Evolutionary conservation across 2,888 invertebrate species (phyloP).

Genomic region (Nomada flava): DNA sequence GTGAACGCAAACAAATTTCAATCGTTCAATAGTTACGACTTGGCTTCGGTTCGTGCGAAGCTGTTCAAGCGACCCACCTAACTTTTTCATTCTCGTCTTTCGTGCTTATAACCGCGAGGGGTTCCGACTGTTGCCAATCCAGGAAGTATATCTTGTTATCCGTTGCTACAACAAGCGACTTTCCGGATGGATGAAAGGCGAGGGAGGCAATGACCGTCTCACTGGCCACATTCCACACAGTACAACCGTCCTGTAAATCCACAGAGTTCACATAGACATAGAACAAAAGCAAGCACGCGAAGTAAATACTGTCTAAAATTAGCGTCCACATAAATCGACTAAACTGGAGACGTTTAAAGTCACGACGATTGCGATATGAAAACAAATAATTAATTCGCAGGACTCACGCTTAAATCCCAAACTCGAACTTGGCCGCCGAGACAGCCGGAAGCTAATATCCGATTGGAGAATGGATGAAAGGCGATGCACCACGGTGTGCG

Average conservation of each 20-base stretch:
- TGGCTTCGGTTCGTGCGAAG: no score
- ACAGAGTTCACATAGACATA: no score
- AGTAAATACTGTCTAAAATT: neutral
- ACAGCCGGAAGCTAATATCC: conserved; percentile 94
- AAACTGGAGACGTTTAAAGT: neutral
- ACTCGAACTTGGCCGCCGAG: conserved; percentile 95
- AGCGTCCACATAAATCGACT: neutral
- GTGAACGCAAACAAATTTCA: no score
- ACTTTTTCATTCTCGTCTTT: conserved; percentile 92
- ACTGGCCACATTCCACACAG: conserved; percentile 91
- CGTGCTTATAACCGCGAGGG: conserved; percentile 91
- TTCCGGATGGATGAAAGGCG: conserved; percentile 93
- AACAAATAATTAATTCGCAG: conserved; percentile 40
- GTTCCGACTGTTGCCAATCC: conserved; percentile 93
- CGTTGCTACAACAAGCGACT: conserved; percentile 93
- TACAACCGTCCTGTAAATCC: conserved; percentile 90
- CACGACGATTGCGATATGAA: neutral
- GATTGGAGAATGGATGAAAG: conserved; percentile 93
- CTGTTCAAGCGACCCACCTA: conserved; percentile 85
- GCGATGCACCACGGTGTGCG: conserved; percentile 96
- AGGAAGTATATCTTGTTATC: conserved; percentile 94
- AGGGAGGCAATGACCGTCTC: conserved; percentile 93
- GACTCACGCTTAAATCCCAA: conserved; percentile 91
- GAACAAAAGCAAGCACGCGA: neutral
- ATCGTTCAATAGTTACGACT: no score